Evolutionary conservation across 2,888 invertebrate species (phyloP).

Genomic region (Theristus sp.): DNA sequence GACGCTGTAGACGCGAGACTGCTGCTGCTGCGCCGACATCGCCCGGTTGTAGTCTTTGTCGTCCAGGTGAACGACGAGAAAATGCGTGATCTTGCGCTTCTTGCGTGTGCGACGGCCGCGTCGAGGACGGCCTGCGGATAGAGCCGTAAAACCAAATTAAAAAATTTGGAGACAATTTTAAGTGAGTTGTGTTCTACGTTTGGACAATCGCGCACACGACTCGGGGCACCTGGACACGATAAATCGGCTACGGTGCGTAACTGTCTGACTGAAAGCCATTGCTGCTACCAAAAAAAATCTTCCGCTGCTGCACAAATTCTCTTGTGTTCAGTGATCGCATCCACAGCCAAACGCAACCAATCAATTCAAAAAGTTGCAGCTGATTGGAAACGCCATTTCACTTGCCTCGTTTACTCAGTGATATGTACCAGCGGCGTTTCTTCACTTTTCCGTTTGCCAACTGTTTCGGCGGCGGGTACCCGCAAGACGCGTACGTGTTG

Average conservation of each 20-base stretch:
- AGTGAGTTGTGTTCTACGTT: too few species aligned
- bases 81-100: slow-evolving; percentile 19
- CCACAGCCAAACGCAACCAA: too few species aligned
- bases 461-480: slow-evolving; percentile 13
- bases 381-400: neutral
- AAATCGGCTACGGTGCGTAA: too few species aligned
- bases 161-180: too few species aligned
- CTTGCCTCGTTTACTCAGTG: neutral
- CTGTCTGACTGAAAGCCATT: too few species aligned
- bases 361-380: too few species aligned
- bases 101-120: slow-evolving; percentile 17
- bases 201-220: too few species aligned
- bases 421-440: neutral
- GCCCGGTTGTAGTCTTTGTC: neutral
- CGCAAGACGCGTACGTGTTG: slow-evolving; percentile 27
- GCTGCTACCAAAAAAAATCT: too few species aligned
- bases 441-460: slow-evolving; percentile 2
- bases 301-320: too few species aligned
- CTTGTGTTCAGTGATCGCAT: too few species aligned
- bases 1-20: neutral
- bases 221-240: too few species aligned
- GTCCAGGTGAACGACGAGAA: slow-evolving; percentile 16
- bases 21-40: neutral
- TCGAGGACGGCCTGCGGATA: slow-evolving; percentile 18
- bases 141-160: too few species aligned